Evolutionary conservation across 2,113 vertebrate genomes (phyloP), one percentile per base, ranked within the genome.

Genomic region (Rissa tridactyla): DNA sequence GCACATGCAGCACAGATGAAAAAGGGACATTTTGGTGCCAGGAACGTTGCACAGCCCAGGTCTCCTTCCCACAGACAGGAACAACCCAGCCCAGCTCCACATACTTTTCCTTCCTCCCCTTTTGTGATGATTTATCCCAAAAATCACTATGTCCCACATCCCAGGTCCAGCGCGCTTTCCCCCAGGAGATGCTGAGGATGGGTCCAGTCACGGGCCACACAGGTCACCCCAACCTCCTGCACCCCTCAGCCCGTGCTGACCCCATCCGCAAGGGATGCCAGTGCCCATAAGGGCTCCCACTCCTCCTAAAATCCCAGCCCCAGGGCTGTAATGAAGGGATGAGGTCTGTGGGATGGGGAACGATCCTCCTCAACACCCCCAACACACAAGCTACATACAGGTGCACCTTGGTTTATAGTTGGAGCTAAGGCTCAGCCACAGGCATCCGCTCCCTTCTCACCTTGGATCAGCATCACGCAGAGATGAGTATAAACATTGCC

Each of bases 331-430:
- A 76, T 0, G 1, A 77, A 66, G 14, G 30, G 11, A 47, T 36
- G n/a, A 26, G 15, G 13, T 46, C 23, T 64, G 3, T 2, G 1
- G 65, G 55, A 57, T 14, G 25, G 29, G 23, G 8, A 40, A 3
- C 4, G 6, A 40, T 14, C 25, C 6, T 75, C 40, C 23, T 73
- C 27, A 1, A 17, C 46, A 51, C 15, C 14, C 14, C 19, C 11
- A 36, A 40, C 6, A 4, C 7, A 1, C 42, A 29, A 76, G 15
- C 23, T 42, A 22, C 0, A 0, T 4, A 15, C 0, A 0, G 19
- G 21, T 66, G 26, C 29, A 16, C 25, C 15, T 38, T 6, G 15
- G 14, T 20, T 65, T 57, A 1, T 6, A 23, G 81, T 11, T 6
- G 7, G 47, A 46, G 21, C 13, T 81, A 25, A 64, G 49, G n/a